Evolutionary conservation across 1,140 invertebrate genomes (phyloP).

Genomic region (Zaprionus lachaisei): DNA sequence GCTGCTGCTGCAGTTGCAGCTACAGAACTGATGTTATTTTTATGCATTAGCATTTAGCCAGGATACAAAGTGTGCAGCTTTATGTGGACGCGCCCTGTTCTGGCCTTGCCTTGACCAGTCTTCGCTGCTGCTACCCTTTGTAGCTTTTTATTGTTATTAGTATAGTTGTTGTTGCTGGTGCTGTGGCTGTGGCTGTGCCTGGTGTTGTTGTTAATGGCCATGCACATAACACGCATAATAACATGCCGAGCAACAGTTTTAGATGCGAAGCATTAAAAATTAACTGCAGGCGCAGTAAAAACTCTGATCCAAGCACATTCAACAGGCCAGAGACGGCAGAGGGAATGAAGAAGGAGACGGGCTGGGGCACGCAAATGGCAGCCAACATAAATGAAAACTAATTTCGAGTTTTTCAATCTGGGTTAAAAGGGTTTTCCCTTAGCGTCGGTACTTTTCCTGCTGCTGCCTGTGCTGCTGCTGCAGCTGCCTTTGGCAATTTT

Average conservation of each 20-base stretch:
- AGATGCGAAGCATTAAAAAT: conserved; percentile 76
- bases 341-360: background rate
- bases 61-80: conserved; percentile 57
- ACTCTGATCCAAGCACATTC: conserved; percentile 28
- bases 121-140: conserved; percentile 4
- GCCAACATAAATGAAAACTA: conserved; percentile 79
- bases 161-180: conserved; percentile 13
- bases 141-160: conserved; percentile 33
- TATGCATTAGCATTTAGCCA: conserved; percentile 62
- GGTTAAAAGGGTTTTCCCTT: conserved; percentile 69
- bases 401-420: conserved; percentile 82
- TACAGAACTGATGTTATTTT: conserved; percentile 45
- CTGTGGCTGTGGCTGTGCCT: conserved; percentile 25
- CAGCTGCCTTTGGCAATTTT: conserved; percentile 60
- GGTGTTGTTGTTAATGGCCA: conserved; percentile 24
- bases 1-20: conserved; percentile 4
- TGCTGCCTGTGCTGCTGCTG: conserved; percentile 39
- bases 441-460: conserved; percentile 23
- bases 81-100: conserved; percentile 18
- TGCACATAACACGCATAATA: conserved; percentile 72
- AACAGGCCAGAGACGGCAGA: conserved; percentile 14
- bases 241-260: conserved; percentile 77
- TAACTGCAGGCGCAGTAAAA: conserved; percentile 68
- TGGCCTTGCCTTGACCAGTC: conserved; percentile 48
- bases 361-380: conserved; percentile 10